Base-by-base conservation (phyloP, 2,888 invertebrate species). In the Cristatella mucedo region DNA sequence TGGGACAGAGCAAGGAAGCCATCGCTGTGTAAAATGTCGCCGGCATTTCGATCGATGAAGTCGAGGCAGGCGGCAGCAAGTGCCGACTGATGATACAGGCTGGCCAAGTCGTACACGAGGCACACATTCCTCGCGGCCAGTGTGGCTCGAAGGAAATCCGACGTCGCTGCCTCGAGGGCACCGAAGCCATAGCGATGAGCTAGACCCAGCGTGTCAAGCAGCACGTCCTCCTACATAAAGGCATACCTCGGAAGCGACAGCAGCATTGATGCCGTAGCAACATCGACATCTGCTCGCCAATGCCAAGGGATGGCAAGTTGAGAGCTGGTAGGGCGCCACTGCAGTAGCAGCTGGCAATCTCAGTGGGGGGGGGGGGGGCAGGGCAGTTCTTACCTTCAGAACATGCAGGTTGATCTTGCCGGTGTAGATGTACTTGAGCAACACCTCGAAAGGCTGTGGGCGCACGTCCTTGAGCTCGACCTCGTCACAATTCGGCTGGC, bases 141-240 rank as follows among this genome's bases (percentile, higher is more conserved):
- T 55, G 84, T 78, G 59, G 85, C 82, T 48, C 82, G 76, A 51
- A 97, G 70, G 67, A 89, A 89, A 55, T 91, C 85, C 0, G 89
- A 89, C 50, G 97, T 82, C 21, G 89, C 78, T 0, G 76, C 70
- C 71, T 95, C 91, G 49, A 97, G 67, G 63, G 87, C 84, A 43
- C 74, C 76, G 69, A 97, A 91, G 43, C 89, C 89, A 70, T 89
- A 97, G 63, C 89, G 82, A 71, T 97, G 87, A 24, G 91, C 84
- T 61, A 97, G 72, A 4, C 87, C 89, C 15, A 80, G 65, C 37
- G 77, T 73, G 51, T 75, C 74, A 34, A 74, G 52, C 21, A 75
- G 58, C n/a, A n/a, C n/a, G n/a, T n/a, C n/a, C n/a, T n/a, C n/a
- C n/a, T n/a, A n/a, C n/a, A n/a, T n/a, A n/a, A n/a, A n/a, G n/a